A percentile compares a stretch with the other conserved stretches of the same genome.
Evolutionary conservation across 2,888 invertebrate genomes (phyloP).

Genomic region (Xanthia togata): DNA sequence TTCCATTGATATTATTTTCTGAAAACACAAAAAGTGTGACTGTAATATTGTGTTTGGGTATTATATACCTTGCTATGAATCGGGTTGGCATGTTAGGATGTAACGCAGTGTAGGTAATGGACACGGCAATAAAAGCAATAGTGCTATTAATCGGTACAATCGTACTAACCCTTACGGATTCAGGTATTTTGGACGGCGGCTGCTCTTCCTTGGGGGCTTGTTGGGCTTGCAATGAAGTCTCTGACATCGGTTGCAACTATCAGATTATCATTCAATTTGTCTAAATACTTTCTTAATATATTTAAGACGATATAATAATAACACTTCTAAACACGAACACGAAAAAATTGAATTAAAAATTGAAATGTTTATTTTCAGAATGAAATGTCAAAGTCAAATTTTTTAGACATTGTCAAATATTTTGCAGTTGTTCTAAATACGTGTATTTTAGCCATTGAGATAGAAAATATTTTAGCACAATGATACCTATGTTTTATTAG

Average conservation of each 20-base stretch:
- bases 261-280: slow-evolving; percentile 48
- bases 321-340: slow-evolving; percentile 19
- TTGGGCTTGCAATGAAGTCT: slow-evolving; percentile 76
- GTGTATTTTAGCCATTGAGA: slow-evolving; percentile 37
- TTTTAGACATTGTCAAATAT: slow-evolving; percentile 10
- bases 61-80: background rate
- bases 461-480: too few species aligned
- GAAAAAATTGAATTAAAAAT: slow-evolving; percentile 13
- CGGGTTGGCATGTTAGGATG: too few species aligned
- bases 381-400: slow-evolving; percentile 47
- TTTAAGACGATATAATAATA: background rate
- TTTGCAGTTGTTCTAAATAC: background rate
- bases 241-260: slow-evolving; percentile 84
- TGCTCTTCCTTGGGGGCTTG: slow-evolving; percentile 80
- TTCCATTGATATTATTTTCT: slow-evolving; percentile 90
- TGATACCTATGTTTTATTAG: too few species aligned
- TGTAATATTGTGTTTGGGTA: background rate
- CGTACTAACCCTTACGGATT: slow-evolving; percentile 84
- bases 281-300: slow-evolving; percentile 19
- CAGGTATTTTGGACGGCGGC: slow-evolving; percentile 85
- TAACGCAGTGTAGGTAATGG: background rate
- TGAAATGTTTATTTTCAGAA: slow-evolving; percentile 65
- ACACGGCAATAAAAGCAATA: slow-evolving; percentile 8
- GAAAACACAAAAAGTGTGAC: slow-evolving; percentile 66
- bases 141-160: background rate